phyloP scores from a whole-genome alignment of 1,140 invertebrate species.

The Ganaspis sp. region DNA sequence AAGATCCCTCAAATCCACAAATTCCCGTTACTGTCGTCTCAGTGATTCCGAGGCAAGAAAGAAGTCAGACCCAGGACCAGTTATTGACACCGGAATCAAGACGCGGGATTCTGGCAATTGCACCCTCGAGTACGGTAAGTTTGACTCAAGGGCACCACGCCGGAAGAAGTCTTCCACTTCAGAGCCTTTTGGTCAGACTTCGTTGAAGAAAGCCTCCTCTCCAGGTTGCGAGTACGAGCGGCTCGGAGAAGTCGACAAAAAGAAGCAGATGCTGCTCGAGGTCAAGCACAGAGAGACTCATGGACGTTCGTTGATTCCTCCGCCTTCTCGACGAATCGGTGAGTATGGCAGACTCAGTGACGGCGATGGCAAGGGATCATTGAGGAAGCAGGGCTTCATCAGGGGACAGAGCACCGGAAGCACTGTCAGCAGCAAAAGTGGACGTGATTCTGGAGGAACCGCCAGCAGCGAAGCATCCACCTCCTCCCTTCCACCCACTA shows the following conservation, averaged over 20 bases:
- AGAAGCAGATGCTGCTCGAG: conserved; percentile 65
- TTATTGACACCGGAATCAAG: conserved; percentile 58
- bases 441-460: conserved; percentile 76
- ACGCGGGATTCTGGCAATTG: conserved; percentile 66
- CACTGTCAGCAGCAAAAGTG: conserved; percentile 74
- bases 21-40: conserved; percentile 78
- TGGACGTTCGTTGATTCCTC: conserved; percentile 80
- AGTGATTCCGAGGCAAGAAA: conserved; percentile 78
- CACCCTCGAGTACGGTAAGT: conserved; percentile 69
- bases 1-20: conserved; percentile 75
- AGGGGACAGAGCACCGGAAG: conserved; percentile 73
- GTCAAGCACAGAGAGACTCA: conserved; percentile 74
- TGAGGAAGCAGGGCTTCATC: conserved; percentile 53
- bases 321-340: conserved; percentile 76
- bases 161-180: conserved; percentile 76
- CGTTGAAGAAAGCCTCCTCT: conserved; percentile 55
- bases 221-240: conserved; percentile 67
- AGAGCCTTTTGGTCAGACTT: conserved; percentile 58
- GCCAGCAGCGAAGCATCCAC: conserved; percentile 78
- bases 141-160: conserved; percentile 67
- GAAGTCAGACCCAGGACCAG: conserved; percentile 69
- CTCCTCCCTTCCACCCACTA: conserved; percentile 78
- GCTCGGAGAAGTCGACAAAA: conserved; percentile 58
- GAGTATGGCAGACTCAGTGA: conserved; percentile 79
- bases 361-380: conserved; percentile 70